A percentile compares a stretch with the other conserved stretches of the same genome.
phyloP scores from a whole-genome alignment of 2,888 invertebrate genomes.

The Euphydryas editha region DNA sequence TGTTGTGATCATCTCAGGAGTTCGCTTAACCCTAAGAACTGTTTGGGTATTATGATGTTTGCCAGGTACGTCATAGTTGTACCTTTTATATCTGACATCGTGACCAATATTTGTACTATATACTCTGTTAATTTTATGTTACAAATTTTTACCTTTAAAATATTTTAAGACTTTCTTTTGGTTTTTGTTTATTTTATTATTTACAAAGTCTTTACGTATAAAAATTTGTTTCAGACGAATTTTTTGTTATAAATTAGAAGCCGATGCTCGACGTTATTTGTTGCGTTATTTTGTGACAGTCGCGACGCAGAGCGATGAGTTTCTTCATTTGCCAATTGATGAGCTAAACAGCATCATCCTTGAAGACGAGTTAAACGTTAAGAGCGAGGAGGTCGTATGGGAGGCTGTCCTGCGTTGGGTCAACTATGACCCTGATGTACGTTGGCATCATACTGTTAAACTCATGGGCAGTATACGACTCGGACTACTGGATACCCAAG shows the following conservation, averaged over 20 bases:
- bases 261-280: constrained; percentile 87
- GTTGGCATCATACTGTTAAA: constrained; percentile 89
- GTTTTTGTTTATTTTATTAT: background rate
- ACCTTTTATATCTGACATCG: background rate
- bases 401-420: constrained; percentile 94
- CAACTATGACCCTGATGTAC: constrained; percentile 87
- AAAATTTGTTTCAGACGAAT: constrained; percentile 80
- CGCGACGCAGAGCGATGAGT: constrained; percentile 88
- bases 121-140: background rate
- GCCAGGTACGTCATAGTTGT: constrained; percentile 82
- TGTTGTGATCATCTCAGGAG: constrained; percentile 90
- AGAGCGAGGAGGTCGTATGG: constrained; percentile 95
- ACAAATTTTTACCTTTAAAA: background rate
- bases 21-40: constrained; percentile 89
- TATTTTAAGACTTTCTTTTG: background rate
- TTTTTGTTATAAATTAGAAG: constrained; percentile 88
- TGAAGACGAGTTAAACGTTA: constrained; percentile 93
- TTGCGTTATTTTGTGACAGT: constrained; percentile 91
- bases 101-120: background rate
- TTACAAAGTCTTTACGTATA: no score
- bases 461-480: constrained; percentile 92
- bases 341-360: constrained; percentile 91
- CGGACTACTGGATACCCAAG: constrained; percentile 91
- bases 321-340: constrained; percentile 87
- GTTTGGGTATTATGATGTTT: constrained; percentile 93